Evolutionary conservation across 2,888 invertebrate species (phyloP).

Genomic region (Drosophila imparisetae): DNA sequence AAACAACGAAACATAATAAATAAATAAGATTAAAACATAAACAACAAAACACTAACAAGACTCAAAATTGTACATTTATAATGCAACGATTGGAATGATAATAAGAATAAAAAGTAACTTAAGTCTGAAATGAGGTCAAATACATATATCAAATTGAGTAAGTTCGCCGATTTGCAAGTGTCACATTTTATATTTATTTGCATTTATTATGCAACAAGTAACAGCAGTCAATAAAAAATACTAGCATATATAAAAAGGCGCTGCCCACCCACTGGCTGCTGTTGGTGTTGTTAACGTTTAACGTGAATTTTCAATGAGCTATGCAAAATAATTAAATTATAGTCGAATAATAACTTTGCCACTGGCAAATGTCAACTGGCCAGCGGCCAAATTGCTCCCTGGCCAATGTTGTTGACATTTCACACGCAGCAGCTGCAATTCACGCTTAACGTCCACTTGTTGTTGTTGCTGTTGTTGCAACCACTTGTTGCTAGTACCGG

Average conservation of each 20-base stretch:
- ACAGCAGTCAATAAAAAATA: slow-evolving; percentile 17
- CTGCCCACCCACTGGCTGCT: slow-evolving; percentile 34
- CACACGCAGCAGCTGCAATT: slow-evolving; percentile 64
- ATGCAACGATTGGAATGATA: slow-evolving; percentile 30
- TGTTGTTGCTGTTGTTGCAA: slow-evolving; percentile 24
- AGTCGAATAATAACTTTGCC: slow-evolving; percentile 35
- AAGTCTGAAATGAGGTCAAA: slow-evolving; percentile 64
- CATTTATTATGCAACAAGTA: slow-evolving; percentile 65
- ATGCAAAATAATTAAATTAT: slow-evolving; percentile 73
- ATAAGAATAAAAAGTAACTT: slow-evolving; percentile 39
- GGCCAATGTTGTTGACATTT: slow-evolving; percentile 65
- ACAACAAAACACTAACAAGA: slow-evolving; percentile 16
- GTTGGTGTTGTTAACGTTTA: slow-evolving; percentile 13
- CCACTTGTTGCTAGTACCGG: slow-evolving; percentile 48
- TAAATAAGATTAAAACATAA: slow-evolving; percentile 3
- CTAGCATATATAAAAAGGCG: slow-evolving; percentile 1
- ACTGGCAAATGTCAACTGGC: slow-evolving; percentile 62
- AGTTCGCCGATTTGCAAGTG: slow-evolving; percentile 69
- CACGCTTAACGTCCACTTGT: slow-evolving; percentile 29
- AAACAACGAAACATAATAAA: background rate
- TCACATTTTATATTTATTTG: slow-evolving; percentile 65
- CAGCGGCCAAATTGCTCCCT: slow-evolving; percentile 39
- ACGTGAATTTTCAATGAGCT: slow-evolving; percentile 26
- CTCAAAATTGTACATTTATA: slow-evolving; percentile 41
- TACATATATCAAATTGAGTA: slow-evolving; percentile 62